Evolutionary conservation across 1,140 invertebrate species (phyloP), one percentile per base, ranked within the genome.

Genomic region (Drosophila takahashii): DNA sequence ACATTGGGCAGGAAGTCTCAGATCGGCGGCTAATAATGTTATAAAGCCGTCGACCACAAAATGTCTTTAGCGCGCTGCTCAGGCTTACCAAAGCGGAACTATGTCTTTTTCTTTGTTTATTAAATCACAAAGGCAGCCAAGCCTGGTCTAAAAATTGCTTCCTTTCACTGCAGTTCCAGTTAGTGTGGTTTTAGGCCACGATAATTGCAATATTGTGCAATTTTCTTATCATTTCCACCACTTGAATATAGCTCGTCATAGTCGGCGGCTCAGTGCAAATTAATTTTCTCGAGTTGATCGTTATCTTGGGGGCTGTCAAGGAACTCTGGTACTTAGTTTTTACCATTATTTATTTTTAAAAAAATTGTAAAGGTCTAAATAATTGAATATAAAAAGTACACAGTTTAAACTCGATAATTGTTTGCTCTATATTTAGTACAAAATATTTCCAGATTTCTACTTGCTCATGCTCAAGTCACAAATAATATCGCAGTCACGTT

Each of bases 71-170:
- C 16, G 48, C 32, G 29, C 13, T n/a, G 56, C 39, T 37, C 16
- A 7, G n/a, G 39, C 48, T 57, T 57, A 76, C 52, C 72, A 66
- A 76, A 67, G 72, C 72, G 72, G 36, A 76, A 76, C 71, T 62
- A 9, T 27, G 54, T 41, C 26, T 52, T 37, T 66, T 36, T 66
- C 39, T 61, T 16, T 32, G 27, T 47, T 61, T 54, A 53, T 54
- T 34, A 70, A 71, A 57, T 70, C 65, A 72, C 60, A 65, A 72
- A 50, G 36, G 36, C 65, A 59, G 53, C 50, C 53, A 69, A 45
- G 53, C 69, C 45, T 71, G 27, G 27, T 22, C 29, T 27, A 47
- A 27, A 60, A 45, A 34, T 10, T 39, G 29, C 9, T 54, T 39
- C 44, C 42, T 48, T 34, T 29, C 8, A 27, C 8, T 66, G 32